Evolutionary conservation across 2,888 invertebrate genomes (phyloP), one percentile per base, ranked within the genome.

Genomic region (Eupithecia insigniata): DNA sequence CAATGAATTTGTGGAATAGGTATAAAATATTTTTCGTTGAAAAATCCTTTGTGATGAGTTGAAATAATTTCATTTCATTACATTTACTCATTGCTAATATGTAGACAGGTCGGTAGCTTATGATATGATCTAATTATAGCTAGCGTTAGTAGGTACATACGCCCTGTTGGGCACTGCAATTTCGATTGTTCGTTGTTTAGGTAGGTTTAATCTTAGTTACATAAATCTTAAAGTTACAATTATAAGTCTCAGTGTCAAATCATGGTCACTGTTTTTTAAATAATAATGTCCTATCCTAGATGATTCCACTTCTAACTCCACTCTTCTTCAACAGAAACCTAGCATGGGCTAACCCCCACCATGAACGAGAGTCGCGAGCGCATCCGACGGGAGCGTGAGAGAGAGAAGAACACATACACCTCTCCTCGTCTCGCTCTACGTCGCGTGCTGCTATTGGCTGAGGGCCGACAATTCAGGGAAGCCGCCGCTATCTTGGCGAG

Each of bases 381-480:
- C 74, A 96, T 97, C 81, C 95, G 96, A 30, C 95, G 96, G 64
- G 97, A 94, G 95, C 94, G 95, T 83, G 95, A 89, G 89, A 90
- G 88, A 83, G 95, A 87, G 94, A 95, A 94, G 92, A 95, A 85
- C 89, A 95, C 85, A 79, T 91, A 96, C 84, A 94, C 96, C 81
- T 96, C 96, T 86, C 96, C 96, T 60, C 95, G 96, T 77, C 95
- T 96, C 76, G 96, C 96, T 26, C 85, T 96, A 66, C 93, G 96
- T 3, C 94, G 96, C 51, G 95, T 98, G 80, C 95, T 98, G 85
- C 95, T 98, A 69, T 92, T 98, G 80, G 97, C 98, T 80, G 98
- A 98, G 87, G 98, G 98, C 12, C 94, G 97, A 36, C 98, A 98
- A 91, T 98, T 97, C 88, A 94, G 97, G n/a, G 98, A 98, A 86